Conservation (phyloP, 2,888 invertebrate genomes). For the Ormyrus rosae region DNA sequence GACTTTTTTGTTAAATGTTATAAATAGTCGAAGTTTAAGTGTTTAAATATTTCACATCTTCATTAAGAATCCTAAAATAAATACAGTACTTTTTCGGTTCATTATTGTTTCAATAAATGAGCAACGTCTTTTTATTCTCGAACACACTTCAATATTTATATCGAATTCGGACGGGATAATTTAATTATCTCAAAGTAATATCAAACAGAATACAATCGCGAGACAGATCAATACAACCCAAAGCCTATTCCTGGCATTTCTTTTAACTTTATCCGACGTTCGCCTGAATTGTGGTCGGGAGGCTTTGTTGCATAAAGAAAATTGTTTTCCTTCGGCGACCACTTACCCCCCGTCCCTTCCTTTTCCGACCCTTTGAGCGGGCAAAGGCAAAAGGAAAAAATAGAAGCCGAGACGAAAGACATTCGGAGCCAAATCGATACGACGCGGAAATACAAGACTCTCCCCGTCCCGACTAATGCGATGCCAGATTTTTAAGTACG, state of each 20-base stretch:
- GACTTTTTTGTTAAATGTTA: no score
- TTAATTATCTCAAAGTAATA: no score
- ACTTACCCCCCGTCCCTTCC: constrained; percentile 1
- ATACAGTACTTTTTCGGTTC: no score
- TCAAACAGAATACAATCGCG: constrained; percentile 14
- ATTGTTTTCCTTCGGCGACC: constrained; percentile 49
- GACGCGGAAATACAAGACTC: constrained; percentile 8
- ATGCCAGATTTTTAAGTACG: constrained; percentile 15
- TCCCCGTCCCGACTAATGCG: constrained; percentile 47
- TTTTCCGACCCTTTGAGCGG: constrained; percentile 47
- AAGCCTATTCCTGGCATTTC: background rate
- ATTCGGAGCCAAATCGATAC: constrained; percentile 6
- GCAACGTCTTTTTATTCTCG: no score
- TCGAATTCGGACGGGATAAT: no score
- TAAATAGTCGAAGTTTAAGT: no score
- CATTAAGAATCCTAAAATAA: no score
- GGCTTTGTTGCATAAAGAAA: constrained; percentile 55
- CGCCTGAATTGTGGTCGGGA: background rate
- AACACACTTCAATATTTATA: no score
- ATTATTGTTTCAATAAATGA: no score
- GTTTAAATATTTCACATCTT: no score
- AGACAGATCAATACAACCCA: constrained; percentile 11
- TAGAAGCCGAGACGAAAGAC: background rate
- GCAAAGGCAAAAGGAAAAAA: no score
- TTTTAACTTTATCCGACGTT: background rate